Base-by-base conservation (phyloP, 92 coral and sea anemone species). In the Umimayanthus chanpuru region DNA sequence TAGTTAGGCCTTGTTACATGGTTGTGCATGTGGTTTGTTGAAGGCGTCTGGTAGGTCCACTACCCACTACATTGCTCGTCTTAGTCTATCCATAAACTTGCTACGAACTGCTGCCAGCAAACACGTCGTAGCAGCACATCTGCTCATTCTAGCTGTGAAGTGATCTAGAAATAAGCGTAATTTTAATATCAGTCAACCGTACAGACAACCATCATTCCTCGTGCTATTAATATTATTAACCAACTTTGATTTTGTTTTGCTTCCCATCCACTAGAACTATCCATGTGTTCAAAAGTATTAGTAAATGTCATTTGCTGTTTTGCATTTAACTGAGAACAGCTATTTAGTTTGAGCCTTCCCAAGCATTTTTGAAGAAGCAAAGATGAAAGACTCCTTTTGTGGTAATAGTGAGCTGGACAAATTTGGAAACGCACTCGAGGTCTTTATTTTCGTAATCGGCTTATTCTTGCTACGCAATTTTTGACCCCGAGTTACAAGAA, bases 11-110 rank as follows among this genome's bases (percentile, higher is more conserved):
- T 8, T 55, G 30, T n/a, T 26, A 20, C 53, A 38, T 38, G 80
- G 82, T 44, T 38, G 67, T 80, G 20, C 71, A 80, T 55, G 67
- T 50, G 76, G 86, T 28, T 82, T 67, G 77, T 50, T 71, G 58
- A 83, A 70, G 87, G 78, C 43, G 55, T 61, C 61, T 71, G 79
- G 50, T 75, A 75, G 79, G 50, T 38, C 15, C 43, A 73, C 79
- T n/a, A 75, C n/a, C 26, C 43, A 72, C 79, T n/a, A 74, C n/a
- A 39, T 14, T 75, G 79, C 50, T 75, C 26, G 12, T 18, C 23
- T 41, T 9, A 9, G 26, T 40, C 32, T 81, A 61, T 21, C 30
- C 61, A 73, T 32, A 81, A 29, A 28, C 79, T 83, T 83, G 77
- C 77, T 70, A 50, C 1, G 49, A 56, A 70, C 79, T 21, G 43